Conservation (phyloP, 92 coral and sea anemone species). For the Porites rus region DNA sequence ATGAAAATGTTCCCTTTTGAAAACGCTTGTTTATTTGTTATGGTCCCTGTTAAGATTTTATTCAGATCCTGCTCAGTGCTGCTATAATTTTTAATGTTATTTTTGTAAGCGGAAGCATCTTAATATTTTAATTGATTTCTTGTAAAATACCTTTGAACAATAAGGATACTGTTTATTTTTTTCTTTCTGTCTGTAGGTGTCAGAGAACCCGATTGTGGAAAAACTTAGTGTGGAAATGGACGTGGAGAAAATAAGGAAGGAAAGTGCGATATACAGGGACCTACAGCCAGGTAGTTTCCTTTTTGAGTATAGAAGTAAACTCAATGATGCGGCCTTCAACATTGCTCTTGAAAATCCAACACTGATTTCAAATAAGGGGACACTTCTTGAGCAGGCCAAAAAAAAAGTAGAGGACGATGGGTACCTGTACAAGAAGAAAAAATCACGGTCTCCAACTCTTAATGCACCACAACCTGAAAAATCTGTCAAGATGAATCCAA, state of each 20-base stretch:
- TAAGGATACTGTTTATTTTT: too few relatives aligned
- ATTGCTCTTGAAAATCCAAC: slow-evolving; percentile 44
- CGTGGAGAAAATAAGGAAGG: slow-evolving; percentile 7
- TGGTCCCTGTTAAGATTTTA: not conserved
- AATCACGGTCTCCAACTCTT: slow-evolving; percentile 24
- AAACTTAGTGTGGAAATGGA: slow-evolving; percentile 12
- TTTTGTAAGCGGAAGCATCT: too few relatives aligned
- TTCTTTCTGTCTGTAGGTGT: not conserved
- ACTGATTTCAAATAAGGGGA: slow-evolving; percentile 16
- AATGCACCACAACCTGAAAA: slow-evolving; percentile 48
- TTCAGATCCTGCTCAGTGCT: too few relatives aligned
- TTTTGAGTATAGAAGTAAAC: slow-evolving; percentile 37
- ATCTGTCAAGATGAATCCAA: slow-evolving; percentile 29
- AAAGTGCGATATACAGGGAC: slow-evolving; percentile 35
- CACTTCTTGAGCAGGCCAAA: slow-evolving; percentile 31
- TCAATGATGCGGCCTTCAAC: slow-evolving; percentile 46
- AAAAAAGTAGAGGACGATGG: slow-evolving; percentile 45
- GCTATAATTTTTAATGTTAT: too few relatives aligned
- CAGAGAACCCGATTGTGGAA: slow-evolving; percentile 10
- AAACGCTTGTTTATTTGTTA: not conserved
- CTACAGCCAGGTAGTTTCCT: slow-evolving; percentile 28
- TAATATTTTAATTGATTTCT: too few relatives aligned
- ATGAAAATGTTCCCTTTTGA: not conserved
- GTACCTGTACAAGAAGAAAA: slow-evolving; percentile 43
- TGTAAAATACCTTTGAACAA: too few relatives aligned